These are phyloP conservation scores for Phrynocephalus forsythii DNA, from an alignment of 2,797 vertebrate species.

Conservation along the genomic window DNA sequence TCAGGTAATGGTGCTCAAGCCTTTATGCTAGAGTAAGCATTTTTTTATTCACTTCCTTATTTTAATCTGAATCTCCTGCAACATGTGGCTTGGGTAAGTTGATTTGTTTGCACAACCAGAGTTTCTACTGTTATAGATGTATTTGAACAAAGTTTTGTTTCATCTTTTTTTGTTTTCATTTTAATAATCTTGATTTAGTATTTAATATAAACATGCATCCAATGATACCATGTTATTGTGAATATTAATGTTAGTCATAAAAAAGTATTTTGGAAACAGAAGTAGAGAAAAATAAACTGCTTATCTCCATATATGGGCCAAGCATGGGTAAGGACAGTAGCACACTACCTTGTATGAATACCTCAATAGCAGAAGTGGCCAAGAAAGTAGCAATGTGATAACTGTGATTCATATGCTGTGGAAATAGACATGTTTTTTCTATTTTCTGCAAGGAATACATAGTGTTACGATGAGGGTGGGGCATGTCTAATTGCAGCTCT, in stretches of 20 bases:
- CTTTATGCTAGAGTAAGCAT: background rate
- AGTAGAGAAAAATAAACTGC: background rate
- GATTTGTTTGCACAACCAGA: background rate
- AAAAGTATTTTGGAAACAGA: conserved; percentile 10
- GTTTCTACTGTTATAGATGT: background rate
- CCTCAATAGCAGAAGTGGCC: no score
- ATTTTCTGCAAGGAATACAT: background rate
- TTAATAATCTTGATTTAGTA: background rate
- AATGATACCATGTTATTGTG: background rate
- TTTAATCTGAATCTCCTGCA: conserved; percentile 2
- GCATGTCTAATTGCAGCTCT: background rate
- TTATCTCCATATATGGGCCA: background rate
- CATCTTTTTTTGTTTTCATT: background rate
- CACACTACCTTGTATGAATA: conserved; percentile 13
- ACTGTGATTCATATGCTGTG: no score
- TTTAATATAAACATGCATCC: background rate
- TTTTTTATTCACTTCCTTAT: background rate
- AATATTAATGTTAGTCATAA: background rate
- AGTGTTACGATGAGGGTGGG: no score
- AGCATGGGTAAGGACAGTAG: conserved; percentile 36
- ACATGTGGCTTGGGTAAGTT: background rate
- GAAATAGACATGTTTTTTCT: no score
- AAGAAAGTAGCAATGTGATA: background rate
- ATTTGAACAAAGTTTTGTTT: background rate
- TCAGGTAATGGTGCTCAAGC: conserved; percentile 85